Evolutionary conservation across 2,888 invertebrate genomes (phyloP), one percentile per base, ranked within the genome.

Genomic region (Dynastes maya): DNA sequence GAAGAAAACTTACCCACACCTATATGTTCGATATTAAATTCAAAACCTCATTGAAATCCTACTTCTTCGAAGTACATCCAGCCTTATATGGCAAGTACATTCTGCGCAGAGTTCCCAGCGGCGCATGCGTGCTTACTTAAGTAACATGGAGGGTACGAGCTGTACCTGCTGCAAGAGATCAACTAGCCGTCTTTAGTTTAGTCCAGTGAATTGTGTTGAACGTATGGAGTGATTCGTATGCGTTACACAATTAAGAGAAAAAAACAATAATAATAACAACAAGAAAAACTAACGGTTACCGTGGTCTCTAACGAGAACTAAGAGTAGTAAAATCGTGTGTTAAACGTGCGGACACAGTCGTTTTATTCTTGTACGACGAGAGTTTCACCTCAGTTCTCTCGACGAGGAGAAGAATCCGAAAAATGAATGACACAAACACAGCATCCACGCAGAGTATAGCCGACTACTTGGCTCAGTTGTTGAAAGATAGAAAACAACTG

Each of bases 401-500:
- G 61, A 37, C 40, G 68, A 45, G 51, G 49, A 45, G 51, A 75
- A 76, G 40, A 40, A 64, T 63, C 37, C 49, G 45, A 61, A 88
- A 85, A 84, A 89, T 89, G 89, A 87, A 88, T 84, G 89, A 89
- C 83, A 86, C 87, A 82, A 86, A 83, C 78, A 85, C 83, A 81
- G 87, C 88, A 63, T 95, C 95, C 90, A 97, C 97, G 91, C 97
- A 97, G 91, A 97, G 97, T 92, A 96, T 97, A 92, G 98, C 99
- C 91, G 99, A 99, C 92, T 99, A 99, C 93, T 94, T 99, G 93
- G 98, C 99, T 90, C 99, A 99, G 92, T 94, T 99, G 92, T 94
- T 99, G 90, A 99, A 99, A 94, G 99, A 99, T 94, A 97, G 98
- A 93, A 99, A 99, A 93, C 98, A 99, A 93, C 94, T 99, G 90